Base-by-base conservation (phyloP, 2,113 vertebrate genomes). In the Calidris pugnax region DNA sequence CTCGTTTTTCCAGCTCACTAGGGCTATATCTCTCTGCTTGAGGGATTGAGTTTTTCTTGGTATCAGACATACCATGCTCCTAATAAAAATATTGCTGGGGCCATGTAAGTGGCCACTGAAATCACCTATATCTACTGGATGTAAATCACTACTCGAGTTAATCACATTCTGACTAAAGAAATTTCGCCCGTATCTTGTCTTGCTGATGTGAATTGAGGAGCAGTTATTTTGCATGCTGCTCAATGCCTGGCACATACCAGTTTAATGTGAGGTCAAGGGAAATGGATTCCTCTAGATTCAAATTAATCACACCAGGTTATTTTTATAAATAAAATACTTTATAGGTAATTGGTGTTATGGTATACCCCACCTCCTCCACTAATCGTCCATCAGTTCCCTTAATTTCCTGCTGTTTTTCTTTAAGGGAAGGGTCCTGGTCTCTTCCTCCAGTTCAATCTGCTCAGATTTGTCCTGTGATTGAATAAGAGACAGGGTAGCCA, bases 391-490 rank as follows among this genome's bases (percentile, higher is more conserved):
- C 1, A 6, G 22, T 35, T 76, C 35, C 39, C 45, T 81, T 67
- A 9, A 23, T 53, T 85, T 50, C 14, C 57, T 73, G 48, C 28
- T 51, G 8, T n/a, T 91, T 92, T 79, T 32, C 48, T 57, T 45
- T 45, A 57, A 85, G 77, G 50, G 71, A 43, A 87, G 18, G 32
- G 45, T 79, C 74, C 62, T 33, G 30, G 30, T 39, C 66, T 94
- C 86, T 93, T 83, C 37, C 59, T 92, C 89, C n/a, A 85, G 74
- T 97, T 97, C 97, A 97, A 89, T 97, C 93, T 82, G 87, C 85
- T 98, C 97, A 94, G 97, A 95, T 95, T 55, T 85, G 81, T 94
- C 94, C 86, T 64, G 47, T 86, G 95, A 93, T 94, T 94, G 94
- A 96, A 55, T 94, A 91, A 79, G 85, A 77, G 91, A 80, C 93